These are phyloP conservation scores for Origma solitaria DNA, from an alignment of 2,113 vertebrate genomes.

Conservation along the genomic window DNA sequence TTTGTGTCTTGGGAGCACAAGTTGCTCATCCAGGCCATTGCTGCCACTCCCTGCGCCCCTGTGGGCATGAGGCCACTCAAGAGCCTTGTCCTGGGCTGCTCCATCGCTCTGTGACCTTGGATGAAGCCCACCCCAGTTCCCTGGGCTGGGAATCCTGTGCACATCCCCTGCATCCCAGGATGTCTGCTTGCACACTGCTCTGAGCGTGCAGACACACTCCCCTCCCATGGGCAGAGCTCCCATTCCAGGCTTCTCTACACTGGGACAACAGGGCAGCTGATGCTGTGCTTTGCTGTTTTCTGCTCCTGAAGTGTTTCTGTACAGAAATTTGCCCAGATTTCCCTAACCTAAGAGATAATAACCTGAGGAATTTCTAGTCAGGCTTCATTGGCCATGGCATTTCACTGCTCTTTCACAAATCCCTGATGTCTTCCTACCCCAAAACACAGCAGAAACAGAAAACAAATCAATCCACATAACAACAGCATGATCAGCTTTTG, in stretches of 20 bases:
- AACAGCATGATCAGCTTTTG: slow-evolving; percentile 27
- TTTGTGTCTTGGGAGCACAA: background rate
- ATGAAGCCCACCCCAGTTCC: fast-evolving
- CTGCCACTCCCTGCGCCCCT: background rate
- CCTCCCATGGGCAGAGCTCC: fast-evolving
- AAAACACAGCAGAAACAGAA: slow-evolving; percentile 42
- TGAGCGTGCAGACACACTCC: background rate
- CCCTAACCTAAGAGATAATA: slow-evolving; percentile 42
- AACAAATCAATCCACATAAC: slow-evolving; percentile 57
- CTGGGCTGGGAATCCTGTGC: background rate
- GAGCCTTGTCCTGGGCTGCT: background rate
- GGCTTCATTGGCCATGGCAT: slow-evolving; percentile 55
- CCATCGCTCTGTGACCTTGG: fast-evolving
- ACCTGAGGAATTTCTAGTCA: slow-evolving; percentile 47
- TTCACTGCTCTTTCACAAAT: slow-evolving; percentile 48
- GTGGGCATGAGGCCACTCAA: fast-evolving
- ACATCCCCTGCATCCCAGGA: fast-evolving
- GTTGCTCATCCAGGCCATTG: background rate
- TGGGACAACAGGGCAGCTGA: background rate
- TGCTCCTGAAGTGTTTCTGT: background rate
- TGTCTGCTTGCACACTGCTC: background rate
- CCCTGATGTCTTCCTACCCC: slow-evolving; percentile 36
- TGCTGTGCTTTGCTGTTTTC: background rate
- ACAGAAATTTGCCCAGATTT: background rate
- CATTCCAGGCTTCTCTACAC: background rate